phyloP scores from a whole-genome alignment of 2,888 invertebrate species.

The Coremacera marginata region DNA sequence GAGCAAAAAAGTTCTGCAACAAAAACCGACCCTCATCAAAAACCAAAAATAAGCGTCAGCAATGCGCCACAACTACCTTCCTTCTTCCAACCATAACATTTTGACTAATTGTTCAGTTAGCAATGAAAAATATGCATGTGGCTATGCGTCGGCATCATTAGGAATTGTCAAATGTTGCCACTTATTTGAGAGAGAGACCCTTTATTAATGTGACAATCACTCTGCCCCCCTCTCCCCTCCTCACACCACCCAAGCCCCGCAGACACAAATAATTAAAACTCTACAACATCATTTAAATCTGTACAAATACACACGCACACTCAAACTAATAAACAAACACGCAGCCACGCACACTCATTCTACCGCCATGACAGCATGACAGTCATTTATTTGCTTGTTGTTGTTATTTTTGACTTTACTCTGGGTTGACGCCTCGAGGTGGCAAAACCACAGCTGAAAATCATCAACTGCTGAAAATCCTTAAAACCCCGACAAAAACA shows the following conservation, averaged over 20 bases:
- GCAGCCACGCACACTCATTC: neutral
- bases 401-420: neutral
- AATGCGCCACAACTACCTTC: neutral
- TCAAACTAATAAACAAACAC: too few relatives aligned
- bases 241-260: neutral
- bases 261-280: slow-evolving; percentile 34
- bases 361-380: slow-evolving; percentile 2
- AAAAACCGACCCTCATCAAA: too few relatives aligned
- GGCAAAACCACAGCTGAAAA: neutral
- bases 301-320: slow-evolving; percentile 6
- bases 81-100: neutral
- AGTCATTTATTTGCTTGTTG: slow-evolving; percentile 25
- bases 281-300: slow-evolving; percentile 28
- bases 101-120: slow-evolving; percentile 24
- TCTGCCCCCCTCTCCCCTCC: neutral
- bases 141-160: slow-evolving; percentile 21
- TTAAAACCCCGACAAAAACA: neutral
- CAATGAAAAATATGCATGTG: slow-evolving; percentile 17
- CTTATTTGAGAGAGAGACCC: neutral
- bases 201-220: neutral
- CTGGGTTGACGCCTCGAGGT: neutral
- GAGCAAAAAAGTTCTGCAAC: neutral
- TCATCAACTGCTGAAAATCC: neutral
- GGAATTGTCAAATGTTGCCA: slow-evolving; percentile 21
- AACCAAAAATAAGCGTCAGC: too few relatives aligned